Evolutionary conservation across 2,888 invertebrate genomes (phyloP), one percentile per base, ranked within the genome.

Genomic region (Aricia artaxerxes): DNA sequence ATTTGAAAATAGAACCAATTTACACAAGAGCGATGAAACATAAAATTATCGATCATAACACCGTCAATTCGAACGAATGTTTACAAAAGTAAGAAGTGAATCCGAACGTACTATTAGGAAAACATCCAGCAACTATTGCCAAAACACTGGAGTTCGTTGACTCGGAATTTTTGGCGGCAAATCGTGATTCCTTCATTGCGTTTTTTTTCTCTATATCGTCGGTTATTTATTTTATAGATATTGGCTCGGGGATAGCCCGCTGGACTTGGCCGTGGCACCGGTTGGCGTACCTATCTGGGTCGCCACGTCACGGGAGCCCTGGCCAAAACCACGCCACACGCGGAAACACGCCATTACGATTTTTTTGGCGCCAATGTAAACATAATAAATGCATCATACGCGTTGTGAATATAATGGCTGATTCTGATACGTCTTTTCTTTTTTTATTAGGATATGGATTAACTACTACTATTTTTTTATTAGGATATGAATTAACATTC

Each of bases 181-280:
- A 92, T 89, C 85, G 85, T 90, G 92, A 89, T 91, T 91, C 88
- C 93, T 91, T 92, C 90, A 91, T 92, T 91, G 93, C 90, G 89
- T 89, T 92, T 93, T 91, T 86, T 91, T 87, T 86, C 87, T 88
- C 90, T 90, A 90, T 90, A 89, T 86, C 87, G 86, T 86, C 82
- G 83, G 88, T 90, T 90, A 94, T 94, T 94, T 94, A 92, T 94
- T 94, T 94, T 93, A 94, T 94, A 94, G 94, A 94, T 93, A 94
- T 94, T 94, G 94, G 94, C 94, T 92, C 88, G 93, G 94, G 94
- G 93, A 93, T 92, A 76, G 89, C 93, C 94, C 91, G 84, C 88
- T 92, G 93, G 91, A 91, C 93, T 94, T 94, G 94, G 94, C 94
- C 94, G 89, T 94, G 94, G 93, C 89, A 92, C 89, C 89, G 90